Evolutionary conservation across 2,888 invertebrate genomes (phyloP).

Genomic region (Gymnosoma rotundatum): DNA sequence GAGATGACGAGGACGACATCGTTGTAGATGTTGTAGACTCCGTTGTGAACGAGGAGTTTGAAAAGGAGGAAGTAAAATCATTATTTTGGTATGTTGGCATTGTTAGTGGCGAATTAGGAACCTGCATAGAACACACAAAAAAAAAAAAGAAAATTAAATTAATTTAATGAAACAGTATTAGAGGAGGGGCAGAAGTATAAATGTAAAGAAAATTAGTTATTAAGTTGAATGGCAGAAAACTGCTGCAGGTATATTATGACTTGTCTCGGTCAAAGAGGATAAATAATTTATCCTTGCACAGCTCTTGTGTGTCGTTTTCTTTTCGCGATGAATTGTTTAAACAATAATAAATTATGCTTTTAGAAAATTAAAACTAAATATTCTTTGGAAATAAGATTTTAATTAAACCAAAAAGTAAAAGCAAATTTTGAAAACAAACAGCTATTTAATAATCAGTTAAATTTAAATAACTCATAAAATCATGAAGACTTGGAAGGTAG

Average conservation of each 20-base stretch:
- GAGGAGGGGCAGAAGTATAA: not conserved
- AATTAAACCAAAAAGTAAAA: not conserved
- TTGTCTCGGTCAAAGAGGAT: not conserved
- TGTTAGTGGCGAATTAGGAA: constrained; percentile 81
- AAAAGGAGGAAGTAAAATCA: constrained; percentile 72
- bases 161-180: constrained; percentile 51
- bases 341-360: no score
- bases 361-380: not conserved
- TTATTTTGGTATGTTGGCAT: constrained; percentile 76
- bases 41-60: constrained; percentile 38
- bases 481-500: no score
- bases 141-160: constrained; percentile 55
- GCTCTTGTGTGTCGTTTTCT: not conserved
- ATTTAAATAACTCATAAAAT: no score
- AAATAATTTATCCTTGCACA: not conserved
- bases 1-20: constrained; percentile 55
- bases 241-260: constrained; percentile 1
- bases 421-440: not conserved
- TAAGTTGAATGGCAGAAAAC: constrained; percentile 21
- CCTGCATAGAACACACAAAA: constrained; percentile 75
- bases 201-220: constrained; percentile 66
- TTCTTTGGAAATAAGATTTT: not conserved
- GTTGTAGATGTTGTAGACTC: constrained; percentile 60
- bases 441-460: no score
- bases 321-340: no score